phyloP scores from a whole-genome alignment of 2,888 invertebrate species.

The Resseliella maxima region DNA sequence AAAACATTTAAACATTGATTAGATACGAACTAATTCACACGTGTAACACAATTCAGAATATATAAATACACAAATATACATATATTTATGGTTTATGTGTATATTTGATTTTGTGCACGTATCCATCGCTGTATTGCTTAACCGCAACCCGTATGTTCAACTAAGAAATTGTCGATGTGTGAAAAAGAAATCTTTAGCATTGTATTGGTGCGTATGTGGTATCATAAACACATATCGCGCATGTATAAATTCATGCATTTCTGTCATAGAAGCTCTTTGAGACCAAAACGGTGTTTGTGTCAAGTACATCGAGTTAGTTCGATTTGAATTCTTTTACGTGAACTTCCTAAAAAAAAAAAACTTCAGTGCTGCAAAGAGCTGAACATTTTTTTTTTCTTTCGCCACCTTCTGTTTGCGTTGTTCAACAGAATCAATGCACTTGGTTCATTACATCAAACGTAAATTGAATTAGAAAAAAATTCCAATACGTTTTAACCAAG shows the following conservation, averaged over 20 bases:
- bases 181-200: slow-evolving; percentile 7
- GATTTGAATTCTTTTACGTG: slow-evolving; percentile 53
- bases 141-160: not conserved
- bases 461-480: not conserved
- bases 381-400: not conserved
- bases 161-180: slow-evolving; percentile 5
- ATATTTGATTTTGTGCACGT: not conserved
- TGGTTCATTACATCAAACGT: not conserved
- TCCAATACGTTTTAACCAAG: not conserved
- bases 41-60: no score
- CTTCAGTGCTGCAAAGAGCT: not conserved
- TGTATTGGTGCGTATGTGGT: not conserved
- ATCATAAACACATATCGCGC: slow-evolving; percentile 24
- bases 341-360: slow-evolving; percentile 53
- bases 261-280: slow-evolving; percentile 53
- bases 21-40: not conserved
- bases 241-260: slow-evolving; percentile 54
- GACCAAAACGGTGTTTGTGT: slow-evolving; percentile 54
- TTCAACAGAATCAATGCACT: no score
- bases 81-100: not conserved
- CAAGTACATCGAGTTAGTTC: slow-evolving; percentile 55
- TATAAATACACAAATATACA: no score
- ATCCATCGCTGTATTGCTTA: not conserved
- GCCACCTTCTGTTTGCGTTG: not conserved
- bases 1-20: not conserved